A percentile compares a stretch with the other conserved stretches of the same genome.
phyloP scores from a whole-genome alignment of 2,113 vertebrate species.

The Leptosomus discolor region DNA sequence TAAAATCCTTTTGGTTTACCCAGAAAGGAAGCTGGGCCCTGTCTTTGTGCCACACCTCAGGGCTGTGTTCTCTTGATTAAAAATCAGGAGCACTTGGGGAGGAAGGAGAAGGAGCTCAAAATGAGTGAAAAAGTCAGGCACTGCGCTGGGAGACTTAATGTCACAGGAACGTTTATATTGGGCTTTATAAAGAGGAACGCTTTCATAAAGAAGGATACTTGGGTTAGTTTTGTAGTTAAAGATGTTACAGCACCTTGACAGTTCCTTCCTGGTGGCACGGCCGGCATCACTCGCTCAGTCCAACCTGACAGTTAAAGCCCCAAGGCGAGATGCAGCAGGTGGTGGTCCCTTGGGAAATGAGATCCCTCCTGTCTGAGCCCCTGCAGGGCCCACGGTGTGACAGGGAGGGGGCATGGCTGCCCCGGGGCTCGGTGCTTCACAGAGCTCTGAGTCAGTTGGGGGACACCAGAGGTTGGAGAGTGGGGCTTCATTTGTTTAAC shows the following conservation, averaged over 20 bases:
- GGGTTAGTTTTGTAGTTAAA: not conserved
- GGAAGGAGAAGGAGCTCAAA: not conserved
- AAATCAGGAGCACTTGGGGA: fast-evolving
- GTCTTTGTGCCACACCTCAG: too few species aligned
- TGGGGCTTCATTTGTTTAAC: not conserved
- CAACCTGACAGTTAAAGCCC: not conserved
- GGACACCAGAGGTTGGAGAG: not conserved
- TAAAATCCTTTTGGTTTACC: fast-evolving
- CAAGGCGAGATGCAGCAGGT: fast-evolving
- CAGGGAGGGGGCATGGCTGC: fast-evolving
- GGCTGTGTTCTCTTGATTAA: fast-evolving
- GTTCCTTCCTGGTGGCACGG: too few species aligned
- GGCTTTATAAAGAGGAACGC: fast-evolving
- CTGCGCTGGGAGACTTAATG: fast-evolving
- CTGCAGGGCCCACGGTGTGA: fast-evolving
- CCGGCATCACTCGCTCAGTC: fast-evolving
- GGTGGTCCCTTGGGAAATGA: not conserved
- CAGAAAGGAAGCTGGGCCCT: not conserved
- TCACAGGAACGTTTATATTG: fast-evolving
- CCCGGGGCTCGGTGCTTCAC: too few species aligned
- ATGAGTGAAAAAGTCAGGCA: fast-evolving
- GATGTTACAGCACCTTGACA: too few species aligned
- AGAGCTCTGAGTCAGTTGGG: not conserved
- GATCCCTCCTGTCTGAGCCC: not conserved
- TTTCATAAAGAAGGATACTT: too few species aligned